phyloP scores from a whole-genome alignment of 2,888 invertebrate genomes.

The Tetrapedia diversipes region DNA sequence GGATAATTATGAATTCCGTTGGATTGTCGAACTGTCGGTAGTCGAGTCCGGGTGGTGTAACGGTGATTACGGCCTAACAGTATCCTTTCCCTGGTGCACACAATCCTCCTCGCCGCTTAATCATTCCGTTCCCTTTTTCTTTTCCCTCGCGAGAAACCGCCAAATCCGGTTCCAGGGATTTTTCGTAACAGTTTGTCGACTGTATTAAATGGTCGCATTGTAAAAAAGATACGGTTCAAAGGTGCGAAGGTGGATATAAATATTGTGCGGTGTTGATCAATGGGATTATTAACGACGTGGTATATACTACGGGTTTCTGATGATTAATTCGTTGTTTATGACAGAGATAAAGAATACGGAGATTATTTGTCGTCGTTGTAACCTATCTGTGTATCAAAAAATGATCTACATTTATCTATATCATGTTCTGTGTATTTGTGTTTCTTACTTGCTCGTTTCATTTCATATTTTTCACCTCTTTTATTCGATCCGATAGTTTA shows the following conservation, averaged over 20 bases:
- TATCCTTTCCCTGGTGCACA: constrained; percentile 62
- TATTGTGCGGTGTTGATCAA: not conserved
- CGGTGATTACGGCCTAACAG: constrained; percentile 37
- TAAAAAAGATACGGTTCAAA: not conserved
- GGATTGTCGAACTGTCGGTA: constrained; percentile 60
- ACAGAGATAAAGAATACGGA: no score
- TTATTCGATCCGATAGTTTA: no score
- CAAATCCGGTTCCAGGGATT: constrained; percentile 52
- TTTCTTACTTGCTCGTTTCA: no score
- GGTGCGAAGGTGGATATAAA: not conserved
- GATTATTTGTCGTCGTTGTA: no score
- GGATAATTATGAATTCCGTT: constrained; percentile 65
- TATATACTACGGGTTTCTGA: no score
- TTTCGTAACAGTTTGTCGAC: constrained; percentile 1
- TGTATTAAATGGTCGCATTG: not conserved
- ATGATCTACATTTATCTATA: no score
- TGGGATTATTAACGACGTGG: not conserved
- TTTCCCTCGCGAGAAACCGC: constrained; percentile 9
- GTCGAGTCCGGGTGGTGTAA: constrained; percentile 38
- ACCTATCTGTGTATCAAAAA: no score
- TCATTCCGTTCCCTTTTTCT: not conserved
- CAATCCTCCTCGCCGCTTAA: no score
- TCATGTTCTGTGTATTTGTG: no score
- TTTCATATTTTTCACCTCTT: no score
- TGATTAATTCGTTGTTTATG: no score